Evolutionary conservation across 1,140 invertebrate species (phyloP), one percentile per base, ranked within the genome.

Genomic region (Drosophila setifemur): DNA sequence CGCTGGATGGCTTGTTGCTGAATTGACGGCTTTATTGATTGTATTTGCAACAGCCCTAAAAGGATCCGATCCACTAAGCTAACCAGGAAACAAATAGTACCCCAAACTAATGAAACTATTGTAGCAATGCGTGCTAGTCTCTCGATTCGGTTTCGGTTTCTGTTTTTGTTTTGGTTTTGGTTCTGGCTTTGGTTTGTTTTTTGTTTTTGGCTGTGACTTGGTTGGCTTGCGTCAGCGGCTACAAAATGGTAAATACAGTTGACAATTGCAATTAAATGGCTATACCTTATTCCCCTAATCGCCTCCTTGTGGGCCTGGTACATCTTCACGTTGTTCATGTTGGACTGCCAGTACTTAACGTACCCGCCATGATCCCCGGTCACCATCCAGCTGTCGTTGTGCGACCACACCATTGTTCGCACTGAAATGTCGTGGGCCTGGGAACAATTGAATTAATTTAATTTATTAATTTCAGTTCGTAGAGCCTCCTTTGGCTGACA

Each of bases 321-420:
- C 97, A 99, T 99, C 94, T 99, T 99, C 12, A 99, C 99, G 92
- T 99, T 99, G 92, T 99, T 99, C 98, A 99, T 99, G 92, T 99
- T 99, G 73, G 97, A 98, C 93, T 99, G 99, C 99, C 99, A 99
- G 92, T 99, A 99, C 90, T 99, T 99, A 35, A 99, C 97, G 90
- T 97, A 99, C 25, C 99, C 99, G 39, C 95, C 95, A 90, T 99
- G 98, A 92, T 99, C 99, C 7, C 97, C 99, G 0, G 98, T 99
- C 33, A 99, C 96, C 97, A 99, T 98, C 99, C 99, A 99, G 73
- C 96, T 95, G 92, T 99, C 98, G 90, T 98, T 99, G 90, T 99
- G 97, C 28, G 98, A 99, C 99, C 99, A 99, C 8, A 98, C 96
- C 98, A 99, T 99, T 12, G 98, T 97, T 52, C 99, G 93, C 4